Evolutionary conservation across 92 coral and sea anemone genomes (phyloP).

Genomic region (Epizoanthus fatuus): DNA sequence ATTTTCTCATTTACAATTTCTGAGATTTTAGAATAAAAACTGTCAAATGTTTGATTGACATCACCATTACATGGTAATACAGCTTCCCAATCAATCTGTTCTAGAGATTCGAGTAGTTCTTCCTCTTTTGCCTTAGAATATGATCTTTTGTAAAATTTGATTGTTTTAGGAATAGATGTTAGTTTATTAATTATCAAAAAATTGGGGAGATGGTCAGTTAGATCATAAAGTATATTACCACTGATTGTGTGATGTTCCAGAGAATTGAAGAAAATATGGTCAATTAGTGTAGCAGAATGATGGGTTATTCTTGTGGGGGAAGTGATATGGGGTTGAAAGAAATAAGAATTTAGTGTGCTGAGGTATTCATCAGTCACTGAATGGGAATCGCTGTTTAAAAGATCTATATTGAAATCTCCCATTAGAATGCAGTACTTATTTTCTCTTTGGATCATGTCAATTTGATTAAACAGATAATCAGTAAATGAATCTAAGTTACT

Average conservation of each 20-base stretch:
- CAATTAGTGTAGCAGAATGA: slow-evolving; percentile 68
- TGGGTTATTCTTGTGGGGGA: slow-evolving; percentile 61
- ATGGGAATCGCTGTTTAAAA: slow-evolving; percentile 56
- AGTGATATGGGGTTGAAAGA: slow-evolving; percentile 62
- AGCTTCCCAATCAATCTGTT: slow-evolving; percentile 28
- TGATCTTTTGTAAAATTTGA: slow-evolving; percentile 49
- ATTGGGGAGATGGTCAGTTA: neutral
- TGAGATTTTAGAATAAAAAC: slow-evolving; percentile 30
- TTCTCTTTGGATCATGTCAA: slow-evolving; percentile 35
- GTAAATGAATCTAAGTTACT: slow-evolving; percentile 23
- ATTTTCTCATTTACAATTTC: slow-evolving; percentile 58
- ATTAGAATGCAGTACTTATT: slow-evolving; percentile 48
- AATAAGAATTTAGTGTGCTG: slow-evolving; percentile 48
- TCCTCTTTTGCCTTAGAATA: slow-evolving; percentile 33
- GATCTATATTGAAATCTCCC: slow-evolving; percentile 72
- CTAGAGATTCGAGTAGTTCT: slow-evolving; percentile 22
- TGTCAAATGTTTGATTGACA: slow-evolving; percentile 53
- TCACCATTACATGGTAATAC: slow-evolving; percentile 11
- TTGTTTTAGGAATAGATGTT: slow-evolving; percentile 24
- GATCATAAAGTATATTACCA: slow-evolving; percentile 57
- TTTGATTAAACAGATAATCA: neutral
- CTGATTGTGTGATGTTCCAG: slow-evolving; percentile 59
- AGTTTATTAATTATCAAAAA: slow-evolving; percentile 41
- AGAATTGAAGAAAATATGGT: slow-evolving; percentile 73
- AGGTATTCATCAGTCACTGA: slow-evolving; percentile 64